A percentile compares a stretch with the other conserved stretches of the same genome.
phyloP scores from a whole-genome alignment of 2,888 invertebrate species.

The Drosophila prostipennis region DNA sequence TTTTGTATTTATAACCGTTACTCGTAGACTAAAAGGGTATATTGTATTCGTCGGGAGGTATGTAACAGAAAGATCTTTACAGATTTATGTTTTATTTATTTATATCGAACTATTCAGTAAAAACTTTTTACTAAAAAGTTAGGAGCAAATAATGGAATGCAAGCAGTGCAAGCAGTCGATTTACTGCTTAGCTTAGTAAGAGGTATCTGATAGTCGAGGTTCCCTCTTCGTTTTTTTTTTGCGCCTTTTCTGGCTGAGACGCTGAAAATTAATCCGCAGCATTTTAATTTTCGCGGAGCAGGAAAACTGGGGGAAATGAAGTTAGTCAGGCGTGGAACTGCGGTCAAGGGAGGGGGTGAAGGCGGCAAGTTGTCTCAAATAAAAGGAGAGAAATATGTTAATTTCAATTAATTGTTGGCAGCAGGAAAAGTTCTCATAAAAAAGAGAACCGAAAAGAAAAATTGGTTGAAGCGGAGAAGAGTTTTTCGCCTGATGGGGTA shows the following conservation, averaged over 20 bases:
- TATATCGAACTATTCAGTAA: too few species aligned
- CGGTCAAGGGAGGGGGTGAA: background rate
- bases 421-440: slow-evolving; percentile 35
- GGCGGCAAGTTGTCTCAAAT: slow-evolving; percentile 60
- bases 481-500: slow-evolving; percentile 36
- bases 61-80: too few species aligned
- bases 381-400: slow-evolving; percentile 73
- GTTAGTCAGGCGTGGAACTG: slow-evolving; percentile 1
- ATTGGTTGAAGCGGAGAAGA: slow-evolving; percentile 11
- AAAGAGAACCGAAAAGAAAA: slow-evolving; percentile 39
- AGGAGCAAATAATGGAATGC: too few species aligned
- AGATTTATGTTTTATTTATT: too few species aligned
- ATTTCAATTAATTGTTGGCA: slow-evolving; percentile 76
- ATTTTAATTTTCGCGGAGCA: slow-evolving; percentile 24
- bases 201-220: too few species aligned
- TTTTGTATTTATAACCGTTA: too few species aligned
- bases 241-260: background rate
- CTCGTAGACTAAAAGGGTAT: too few species aligned
- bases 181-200: too few species aligned
- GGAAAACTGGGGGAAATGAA: slow-evolving; percentile 22
- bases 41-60: too few species aligned
- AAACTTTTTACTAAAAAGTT: too few species aligned
- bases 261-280: slow-evolving; percentile 58
- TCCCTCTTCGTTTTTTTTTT: background rate
- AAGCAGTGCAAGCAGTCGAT: too few species aligned